These are phyloP conservation scores for Salarias fasciatus DNA, from an alignment of 2,797 vertebrate species.

Conservation along the genomic window DNA sequence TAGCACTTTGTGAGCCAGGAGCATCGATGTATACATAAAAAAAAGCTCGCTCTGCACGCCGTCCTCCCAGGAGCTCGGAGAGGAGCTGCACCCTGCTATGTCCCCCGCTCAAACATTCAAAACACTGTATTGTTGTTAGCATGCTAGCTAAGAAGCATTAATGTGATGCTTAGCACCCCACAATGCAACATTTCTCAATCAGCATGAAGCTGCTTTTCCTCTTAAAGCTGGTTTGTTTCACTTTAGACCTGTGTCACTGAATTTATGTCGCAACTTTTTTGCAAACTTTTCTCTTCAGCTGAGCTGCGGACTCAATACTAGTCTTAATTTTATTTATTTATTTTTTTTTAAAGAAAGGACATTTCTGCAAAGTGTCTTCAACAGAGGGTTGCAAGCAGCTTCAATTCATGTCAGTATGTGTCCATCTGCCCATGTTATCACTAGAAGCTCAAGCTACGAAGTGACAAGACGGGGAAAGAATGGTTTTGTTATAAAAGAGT, in stretches of 20 bases:
- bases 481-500: slow-evolving; percentile 7
- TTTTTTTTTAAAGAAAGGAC: slow-evolving; percentile 5
- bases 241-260: slow-evolving; percentile 12
- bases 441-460: slow-evolving; percentile 23
- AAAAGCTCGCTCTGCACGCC: slow-evolving; percentile 37
- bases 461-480: slow-evolving; percentile 9
- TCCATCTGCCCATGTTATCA: slow-evolving; percentile 31
- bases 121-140: slow-evolving; percentile 40
- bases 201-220: slow-evolving; percentile 40
- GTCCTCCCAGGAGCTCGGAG: slow-evolving; percentile 56
- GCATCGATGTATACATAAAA: slow-evolving; percentile 64
- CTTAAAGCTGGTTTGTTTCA: slow-evolving; percentile 27
- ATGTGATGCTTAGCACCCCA: slow-evolving; percentile 43
- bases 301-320: slow-evolving; percentile 19
- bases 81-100: slow-evolving; percentile 52
- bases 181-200: slow-evolving; percentile 48
- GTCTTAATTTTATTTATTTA: no score
- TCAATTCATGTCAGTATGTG: slow-evolving; percentile 28
- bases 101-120: slow-evolving; percentile 54
- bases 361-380: slow-evolving; percentile 22
- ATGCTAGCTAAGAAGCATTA: slow-evolving; percentile 38
- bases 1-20: slow-evolving; percentile 57
- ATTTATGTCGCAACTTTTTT: slow-evolving; percentile 18
- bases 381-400: slow-evolving; percentile 23
- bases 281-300: slow-evolving; percentile 2